Conservation (phyloP, 2,113 vertebrate species). For the Platichthys stellatus region DNA sequence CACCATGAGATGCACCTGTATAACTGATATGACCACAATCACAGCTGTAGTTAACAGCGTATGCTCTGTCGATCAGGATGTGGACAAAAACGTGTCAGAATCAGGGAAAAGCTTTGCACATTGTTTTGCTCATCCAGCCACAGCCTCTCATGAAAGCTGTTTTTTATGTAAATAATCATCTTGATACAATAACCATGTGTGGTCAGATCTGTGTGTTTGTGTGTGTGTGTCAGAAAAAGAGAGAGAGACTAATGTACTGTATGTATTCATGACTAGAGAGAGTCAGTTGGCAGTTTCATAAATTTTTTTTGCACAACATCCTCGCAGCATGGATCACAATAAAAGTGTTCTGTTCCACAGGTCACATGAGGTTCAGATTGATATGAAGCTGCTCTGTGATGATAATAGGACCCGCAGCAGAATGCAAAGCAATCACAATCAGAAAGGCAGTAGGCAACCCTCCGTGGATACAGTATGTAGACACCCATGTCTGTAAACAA, state of each 20-base stretch:
- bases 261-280: constrained; percentile 11
- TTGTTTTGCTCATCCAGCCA: constrained; percentile 23
- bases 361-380: background rate
- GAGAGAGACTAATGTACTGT: background rate
- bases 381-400: background rate
- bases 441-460: background rate
- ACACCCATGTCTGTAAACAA: constrained; percentile 25
- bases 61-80: constrained; percentile 7
- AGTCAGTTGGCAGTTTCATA: constrained; percentile 1
- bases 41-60: background rate
- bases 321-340: background rate
- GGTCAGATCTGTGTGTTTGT: constrained; percentile 18
- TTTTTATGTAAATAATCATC: constrained; percentile 42
- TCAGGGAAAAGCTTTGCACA: constrained; percentile 59
- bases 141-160: background rate
- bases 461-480: constrained; percentile 7
- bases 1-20: no score
- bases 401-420: background rate
- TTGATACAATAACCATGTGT: constrained; percentile 14
- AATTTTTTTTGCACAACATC: constrained; percentile 8
- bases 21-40: constrained; percentile 19
- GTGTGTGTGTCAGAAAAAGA: background rate
- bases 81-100: constrained; percentile 27
- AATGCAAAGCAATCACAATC: background rate
- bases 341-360: constrained; percentile 1